Evolutionary conservation across 1,140 invertebrate species (phyloP).

Genomic region (Sesamia nonagrioides): DNA sequence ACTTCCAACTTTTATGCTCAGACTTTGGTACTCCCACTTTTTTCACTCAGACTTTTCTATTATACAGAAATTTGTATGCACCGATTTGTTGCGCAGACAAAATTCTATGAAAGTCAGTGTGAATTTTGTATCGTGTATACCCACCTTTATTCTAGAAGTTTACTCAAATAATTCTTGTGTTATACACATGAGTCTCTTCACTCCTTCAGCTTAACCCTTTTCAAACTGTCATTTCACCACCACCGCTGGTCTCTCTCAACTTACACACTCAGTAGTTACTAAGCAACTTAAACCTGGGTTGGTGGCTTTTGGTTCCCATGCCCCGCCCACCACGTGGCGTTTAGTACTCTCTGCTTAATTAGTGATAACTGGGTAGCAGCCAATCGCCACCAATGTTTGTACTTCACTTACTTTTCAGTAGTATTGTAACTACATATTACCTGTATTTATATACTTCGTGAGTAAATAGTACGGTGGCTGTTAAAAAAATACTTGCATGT

Average conservation of each 20-base stretch:
- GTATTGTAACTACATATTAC: background rate
- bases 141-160: no score
- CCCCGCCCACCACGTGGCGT: constrained; percentile 61
- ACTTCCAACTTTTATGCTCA: no score
- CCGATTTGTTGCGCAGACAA: no score
- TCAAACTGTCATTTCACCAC: background rate
- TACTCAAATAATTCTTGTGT: no score
- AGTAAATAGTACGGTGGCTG: background rate
- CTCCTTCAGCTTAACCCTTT: no score
- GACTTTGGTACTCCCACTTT: no score
- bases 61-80: no score
- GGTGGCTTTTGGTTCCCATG: constrained; percentile 63
- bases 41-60: no score
- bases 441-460: background rate
- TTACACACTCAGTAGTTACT: constrained; percentile 27
- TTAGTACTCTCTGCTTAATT: constrained; percentile 57
- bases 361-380: constrained; percentile 52
- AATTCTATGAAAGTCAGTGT: no score
- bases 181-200: no score
- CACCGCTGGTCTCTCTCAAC: constrained; percentile 3
- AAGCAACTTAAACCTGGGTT: constrained; percentile 49
- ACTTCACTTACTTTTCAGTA: constrained; percentile 1
- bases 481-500: no score
- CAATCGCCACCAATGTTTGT: constrained; percentile 49
- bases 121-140: no score